A percentile compares a stretch with the other conserved stretches of the same genome.
Conservation (phyloP, 2,113 vertebrate species). For the Xyrauchen texanus region DNA sequence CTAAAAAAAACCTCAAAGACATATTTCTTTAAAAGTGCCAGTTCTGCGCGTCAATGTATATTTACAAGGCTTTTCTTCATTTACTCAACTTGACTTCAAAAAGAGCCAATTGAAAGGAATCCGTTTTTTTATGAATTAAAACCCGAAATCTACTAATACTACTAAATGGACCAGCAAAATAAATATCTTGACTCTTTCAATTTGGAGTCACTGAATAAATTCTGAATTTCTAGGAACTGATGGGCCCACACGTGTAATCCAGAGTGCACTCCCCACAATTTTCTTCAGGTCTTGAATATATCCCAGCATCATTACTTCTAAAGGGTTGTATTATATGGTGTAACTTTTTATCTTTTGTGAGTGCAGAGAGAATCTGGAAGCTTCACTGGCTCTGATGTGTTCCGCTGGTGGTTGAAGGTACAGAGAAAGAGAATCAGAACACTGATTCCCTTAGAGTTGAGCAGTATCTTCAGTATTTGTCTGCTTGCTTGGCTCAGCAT, state of each 20-base stretch:
- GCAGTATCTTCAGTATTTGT: too few relatives aligned
- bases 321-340: conserved; percentile 16
- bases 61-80: conserved; percentile 17
- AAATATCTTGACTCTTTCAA: conserved; percentile 19
- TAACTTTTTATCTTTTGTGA: conserved; percentile 20
- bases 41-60: conserved; percentile 7
- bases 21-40: conserved; percentile 3
- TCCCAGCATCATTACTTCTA: conserved; percentile 30
- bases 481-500: too few relatives aligned
- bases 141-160: conserved; percentile 20
- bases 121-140: conserved; percentile 20
- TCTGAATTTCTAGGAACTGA: neutral
- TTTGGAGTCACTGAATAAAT: neutral
- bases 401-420: neutral
- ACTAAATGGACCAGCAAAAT: conserved; percentile 22
- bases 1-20: neutral
- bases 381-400: conserved; percentile 21
- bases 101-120: neutral
- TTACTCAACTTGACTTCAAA: conserved; percentile 2
- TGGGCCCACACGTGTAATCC: neutral
- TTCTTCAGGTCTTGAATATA: conserved; percentile 9
- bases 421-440: neutral
- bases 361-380: conserved; percentile 1
- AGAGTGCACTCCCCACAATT: neutral
- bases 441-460: too few relatives aligned